Conservation (phyloP, 1,140 invertebrate genomes). For the Nasonia vitripennis region DNA sequence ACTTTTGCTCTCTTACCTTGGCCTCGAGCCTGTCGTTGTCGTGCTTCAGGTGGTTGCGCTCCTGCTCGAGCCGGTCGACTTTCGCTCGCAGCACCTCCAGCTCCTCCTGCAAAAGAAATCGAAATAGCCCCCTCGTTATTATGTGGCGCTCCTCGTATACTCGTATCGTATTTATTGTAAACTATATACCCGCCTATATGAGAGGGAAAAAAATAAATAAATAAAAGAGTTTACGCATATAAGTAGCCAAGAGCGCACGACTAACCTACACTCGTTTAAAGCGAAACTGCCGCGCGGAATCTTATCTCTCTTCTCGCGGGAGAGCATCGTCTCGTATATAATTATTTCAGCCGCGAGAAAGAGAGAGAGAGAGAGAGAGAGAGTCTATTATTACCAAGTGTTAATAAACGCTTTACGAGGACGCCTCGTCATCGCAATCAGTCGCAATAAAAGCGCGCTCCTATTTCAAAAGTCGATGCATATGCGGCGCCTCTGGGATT, state of each 20-base stretch:
- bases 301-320: too few species aligned
- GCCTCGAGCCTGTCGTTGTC: slow-evolving; percentile 92
- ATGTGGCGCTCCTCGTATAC: neutral
- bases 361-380: neutral
- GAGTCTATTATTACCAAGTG: slow-evolving; percentile 31
- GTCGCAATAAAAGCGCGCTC: slow-evolving; percentile 30
- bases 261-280: neutral
- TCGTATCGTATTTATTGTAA: neutral
- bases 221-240: too few species aligned
- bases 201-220: neutral
- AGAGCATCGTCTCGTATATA: neutral
- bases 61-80: slow-evolving; percentile 90
- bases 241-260: neutral
- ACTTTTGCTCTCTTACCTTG: slow-evolving; percentile 81
- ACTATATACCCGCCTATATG: neutral
- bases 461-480: slow-evolving; percentile 32
- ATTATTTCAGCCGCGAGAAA: neutral
- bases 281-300: too few species aligned
- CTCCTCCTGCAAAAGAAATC: slow-evolving; percentile 82
- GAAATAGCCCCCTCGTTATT: neutral
- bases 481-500: neutral
- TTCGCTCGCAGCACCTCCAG: slow-evolving; percentile 87
- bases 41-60: slow-evolving; percentile 88
- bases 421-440: slow-evolving; percentile 14
- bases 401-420: slow-evolving; percentile 30